Percentiles rank a stretch among this genome's conserved stretches.
Conservation (phyloP, 2,797 vertebrate genomes). For the Eulemur albifrons region DNA sequence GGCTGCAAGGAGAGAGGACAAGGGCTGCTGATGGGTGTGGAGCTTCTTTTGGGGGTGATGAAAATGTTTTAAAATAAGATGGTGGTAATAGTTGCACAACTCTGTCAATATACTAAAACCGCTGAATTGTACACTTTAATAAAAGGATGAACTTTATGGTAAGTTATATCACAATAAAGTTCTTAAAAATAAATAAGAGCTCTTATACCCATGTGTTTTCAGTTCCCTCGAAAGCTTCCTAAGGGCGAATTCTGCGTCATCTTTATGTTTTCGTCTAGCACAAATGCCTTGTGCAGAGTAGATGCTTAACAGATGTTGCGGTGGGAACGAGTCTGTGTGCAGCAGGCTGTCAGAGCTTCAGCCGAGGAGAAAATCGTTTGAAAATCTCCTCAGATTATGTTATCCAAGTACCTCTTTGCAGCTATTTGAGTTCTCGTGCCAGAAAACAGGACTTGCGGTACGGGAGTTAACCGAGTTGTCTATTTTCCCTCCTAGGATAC, state of each 20-base stretch:
- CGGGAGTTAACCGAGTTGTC: constrained; percentile 21
- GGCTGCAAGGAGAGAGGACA: not conserved
- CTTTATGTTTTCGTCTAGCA: not conserved
- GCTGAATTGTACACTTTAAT: not conserved
- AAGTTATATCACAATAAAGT: not conserved
- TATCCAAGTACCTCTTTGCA: not conserved
- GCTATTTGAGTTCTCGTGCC: not conserved
- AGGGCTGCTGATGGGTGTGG: not conserved
- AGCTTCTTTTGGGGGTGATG: not conserved
- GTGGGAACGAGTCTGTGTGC: not conserved
- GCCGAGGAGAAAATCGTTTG: not conserved
- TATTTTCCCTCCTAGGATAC: constrained; percentile 88
- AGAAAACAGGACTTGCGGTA: not conserved
- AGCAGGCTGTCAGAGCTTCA: not conserved
- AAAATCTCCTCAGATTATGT: not conserved
- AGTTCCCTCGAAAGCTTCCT: not conserved
- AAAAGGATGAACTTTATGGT: not conserved
- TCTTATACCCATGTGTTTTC: not conserved
- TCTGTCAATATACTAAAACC: not conserved
- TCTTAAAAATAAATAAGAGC: not conserved
- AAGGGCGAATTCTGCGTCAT: not conserved
- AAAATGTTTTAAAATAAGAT: not conserved
- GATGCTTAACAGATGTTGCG: not conserved
- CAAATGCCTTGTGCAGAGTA: not conserved
- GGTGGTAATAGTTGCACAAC: not conserved